These are phyloP conservation scores for Pomatorhinus ruficollis DNA, from an alignment of 2,113 vertebrate genomes.

Conservation along the genomic window DNA sequence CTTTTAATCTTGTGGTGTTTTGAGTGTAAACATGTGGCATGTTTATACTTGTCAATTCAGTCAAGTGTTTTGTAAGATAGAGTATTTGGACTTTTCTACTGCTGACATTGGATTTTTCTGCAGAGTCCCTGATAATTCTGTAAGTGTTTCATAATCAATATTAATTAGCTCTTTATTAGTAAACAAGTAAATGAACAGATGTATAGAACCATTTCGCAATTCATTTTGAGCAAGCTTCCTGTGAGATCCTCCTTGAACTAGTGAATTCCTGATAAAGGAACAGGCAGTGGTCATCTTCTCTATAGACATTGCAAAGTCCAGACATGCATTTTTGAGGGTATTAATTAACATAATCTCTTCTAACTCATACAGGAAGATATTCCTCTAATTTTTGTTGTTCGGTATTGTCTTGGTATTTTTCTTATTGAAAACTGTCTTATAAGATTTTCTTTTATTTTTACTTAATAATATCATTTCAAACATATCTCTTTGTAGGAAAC, in stretches of 20 bases:
- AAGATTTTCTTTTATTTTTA: not conserved
- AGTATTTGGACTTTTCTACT: not conserved
- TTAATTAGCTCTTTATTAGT: not conserved
- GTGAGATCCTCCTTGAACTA: not conserved
- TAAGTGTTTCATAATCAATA: not conserved
- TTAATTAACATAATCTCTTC: not conserved
- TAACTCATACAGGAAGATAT: not conserved
- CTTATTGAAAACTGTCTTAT: not conserved
- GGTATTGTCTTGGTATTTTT: not conserved
- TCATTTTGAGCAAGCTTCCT: not conserved
- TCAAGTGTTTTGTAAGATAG: not conserved
- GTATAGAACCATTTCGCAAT: not conserved
- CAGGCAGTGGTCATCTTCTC: not conserved
- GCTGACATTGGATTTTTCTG: not conserved
- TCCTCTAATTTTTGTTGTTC: not conserved
- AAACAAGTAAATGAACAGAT: not conserved
- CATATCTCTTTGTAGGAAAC: not conserved
- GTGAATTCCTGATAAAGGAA: not conserved
- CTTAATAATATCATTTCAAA: not conserved
- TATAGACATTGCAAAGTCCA: not conserved
- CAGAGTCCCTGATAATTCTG: not conserved
- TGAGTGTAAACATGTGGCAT: not conserved
- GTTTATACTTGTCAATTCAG: not conserved
- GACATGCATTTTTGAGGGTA: not conserved
- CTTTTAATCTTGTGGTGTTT: constrained; percentile 13